Evolutionary conservation across 37 sponge, comb jelly and placozoan genomes (phyloP), one percentile per base, ranked within the genome.

Genomic region (Petrosia ficiformis): DNA sequence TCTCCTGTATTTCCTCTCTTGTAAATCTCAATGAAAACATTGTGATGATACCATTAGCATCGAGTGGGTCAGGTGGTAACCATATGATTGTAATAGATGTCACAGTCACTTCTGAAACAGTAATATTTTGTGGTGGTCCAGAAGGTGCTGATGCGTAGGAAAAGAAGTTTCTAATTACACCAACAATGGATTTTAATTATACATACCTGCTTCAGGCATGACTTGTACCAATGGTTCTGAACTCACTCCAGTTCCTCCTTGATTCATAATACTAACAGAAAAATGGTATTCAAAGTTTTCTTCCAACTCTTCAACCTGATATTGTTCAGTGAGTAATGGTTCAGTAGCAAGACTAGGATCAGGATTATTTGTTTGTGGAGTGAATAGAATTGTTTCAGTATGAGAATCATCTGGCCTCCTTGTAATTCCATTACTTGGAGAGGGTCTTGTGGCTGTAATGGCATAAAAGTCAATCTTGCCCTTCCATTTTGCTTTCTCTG

Each of bases 41-140:
- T 36, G 36, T 43, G 10, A 77, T 43, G 14, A 67, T 33, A 31
- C 77, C 77, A 65, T 77, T 77, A 64, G 67, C 65, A 11, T 43
- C 11, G 56, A 65, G 54, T 4, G 65, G 34, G 26, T 64, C 67
- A 34, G 77, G 77, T 43, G 77, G 77, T 26, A 43, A 28, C 77
- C 77, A 77, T 19, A 67, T 39, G 33, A 77, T 30, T 1, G 2
- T 39, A 3, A 77, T 65, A 65, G 68, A 21, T 24, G 40, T 65
- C n/a, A n/a, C 11, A n/a, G 63, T 61, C 11, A 29, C 63, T 6
- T 5, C n/a, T 26, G 14, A 5, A 8, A 48, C 8, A 26, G 63
- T 6, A 61, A 61, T 61, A n/a, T 61, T 61, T 26, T 5, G 11
- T 6, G 63, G 63, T 26, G 63, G 63, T 5, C 63, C 63, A 61